phyloP scores from a whole-genome alignment of 2,113 vertebrate genomes.

The Colistium nudipinnis region DNA sequence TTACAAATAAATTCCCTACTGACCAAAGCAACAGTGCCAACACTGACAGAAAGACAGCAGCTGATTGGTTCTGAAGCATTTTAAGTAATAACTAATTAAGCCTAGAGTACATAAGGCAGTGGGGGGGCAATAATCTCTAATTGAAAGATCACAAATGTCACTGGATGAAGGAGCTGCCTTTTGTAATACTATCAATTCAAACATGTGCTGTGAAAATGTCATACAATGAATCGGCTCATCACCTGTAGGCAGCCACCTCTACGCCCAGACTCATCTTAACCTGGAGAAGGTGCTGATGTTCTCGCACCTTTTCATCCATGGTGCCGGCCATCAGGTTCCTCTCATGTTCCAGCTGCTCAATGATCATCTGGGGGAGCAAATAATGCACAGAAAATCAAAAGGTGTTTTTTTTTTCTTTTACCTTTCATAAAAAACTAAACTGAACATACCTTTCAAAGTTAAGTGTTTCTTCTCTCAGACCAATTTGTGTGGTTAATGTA shows the following conservation, averaged over 20 bases:
- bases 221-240: conserved; percentile 1
- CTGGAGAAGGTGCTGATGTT: conserved; percentile 92
- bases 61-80: conserved; percentile 10
- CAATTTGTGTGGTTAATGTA: conserved; percentile 3
- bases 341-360: conserved; percentile 89
- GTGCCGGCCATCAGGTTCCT: conserved; percentile 83
- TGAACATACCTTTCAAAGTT: conserved; percentile 2
- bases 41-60: background rate
- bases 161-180: background rate
- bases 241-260: conserved; percentile 96
- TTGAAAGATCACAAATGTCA: conserved; percentile 1
- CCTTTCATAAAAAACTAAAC: conserved; percentile 4
- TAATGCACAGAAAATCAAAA: too few species aligned
- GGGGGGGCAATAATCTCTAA: background rate
- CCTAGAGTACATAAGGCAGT: background rate
- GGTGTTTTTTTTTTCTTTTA: too few species aligned
- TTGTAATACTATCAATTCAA: background rate
- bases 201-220: background rate
- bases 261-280: conserved; percentile 91
- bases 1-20: background rate
- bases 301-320: conserved; percentile 86
- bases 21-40: too few species aligned
- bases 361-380: conserved; percentile 80
- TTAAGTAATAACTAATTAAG: conserved; percentile 9
- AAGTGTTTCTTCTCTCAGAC: conserved; percentile 18